Base-by-base conservation (phyloP, 2,797 vertebrate genomes). In the Menidia menidia region DNA sequence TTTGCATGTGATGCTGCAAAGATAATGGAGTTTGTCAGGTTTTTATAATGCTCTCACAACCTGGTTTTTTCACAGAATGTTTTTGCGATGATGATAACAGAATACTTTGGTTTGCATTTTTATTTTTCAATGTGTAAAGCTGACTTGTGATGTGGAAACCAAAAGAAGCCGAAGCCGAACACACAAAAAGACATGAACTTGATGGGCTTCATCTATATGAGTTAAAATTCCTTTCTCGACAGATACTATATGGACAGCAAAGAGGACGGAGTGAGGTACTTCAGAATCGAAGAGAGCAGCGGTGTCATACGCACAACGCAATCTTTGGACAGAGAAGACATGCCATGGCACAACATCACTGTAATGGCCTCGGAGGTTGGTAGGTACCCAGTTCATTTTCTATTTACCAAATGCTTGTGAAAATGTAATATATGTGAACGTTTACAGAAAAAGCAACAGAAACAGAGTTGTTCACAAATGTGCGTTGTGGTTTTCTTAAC, bases 321-420 rank as follows among this genome's bases (percentile, higher is more conserved):
- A 77, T 85, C 91, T 68, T 93, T 99, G 88, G 98, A 99, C 92
- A 94, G 97, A 70, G 98, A 99, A 71, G 95, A 96, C 77, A 92
- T 87, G 48, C 89, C 96, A 0, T 97, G 96, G 97, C 96, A 96
- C 88, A 99, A 99, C 90, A 96, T 99, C 88, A 98, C 96, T 61
- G 96, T 98, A 80, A 92, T 94, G 90, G 97, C 97, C 89, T 96
- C 96, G 87, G 98, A 99, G 92, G 94, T 94, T 88, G 97, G 98
- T 99, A 95, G 93, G 92, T 94, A 90, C 66, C 73, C 83, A 62
- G 65, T 41, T 30, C 64, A 10, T 48, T 60, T 60, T 60, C 64
- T 53, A 12, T 70, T 3, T 18, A 52, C 2, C 10, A 3, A 35
- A 53, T 72, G 54, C 75, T 75, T 32, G 1, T 41, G 51, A 13